Base-by-base conservation (phyloP, 2,888 invertebrate species). In the Physocephala rufipes region DNA sequence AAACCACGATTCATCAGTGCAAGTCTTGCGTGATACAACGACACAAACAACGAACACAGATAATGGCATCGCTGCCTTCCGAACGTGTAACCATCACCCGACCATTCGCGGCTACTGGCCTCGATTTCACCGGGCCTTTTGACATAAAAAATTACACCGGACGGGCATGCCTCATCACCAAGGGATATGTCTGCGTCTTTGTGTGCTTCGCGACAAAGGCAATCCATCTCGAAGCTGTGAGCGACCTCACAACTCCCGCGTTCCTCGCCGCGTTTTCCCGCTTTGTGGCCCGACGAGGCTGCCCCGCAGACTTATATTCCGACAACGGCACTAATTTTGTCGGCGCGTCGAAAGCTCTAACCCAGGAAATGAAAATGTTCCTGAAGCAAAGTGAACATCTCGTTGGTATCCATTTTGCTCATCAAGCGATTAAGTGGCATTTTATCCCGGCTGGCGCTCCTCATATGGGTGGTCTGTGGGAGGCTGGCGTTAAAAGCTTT, bases 61-160 rank as follows among this genome's bases (percentile, higher is more conserved):
- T 63, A 7, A 63, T 63, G 45, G 63, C 36, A 5, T 67, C n/a
- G n/a, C n/a, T n/a, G n/a, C n/a, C n/a, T 1, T 58, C 67, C 19
- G 73, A 73, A 63, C 62, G 74, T 2, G 24, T 49, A 7, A 21
- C 43, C 12, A 30, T 74, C 15, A 51, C 66, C 2, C 61, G 70
- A 4, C 70, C 74, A 3, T 76, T 76, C 63, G 53, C 69, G 4
- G 47, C 66, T n/a, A 70, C 69, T 12, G 73, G 73, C 9, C 1
- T 74, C 0, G 74, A 76, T 28, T 76, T 76, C 43, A 73, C 74
- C 2, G 72, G 74, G 4, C 74, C 74, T 1, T 74, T 74, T 43
- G 72, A 71, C 2, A 71, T 73, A 1, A 76, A 73, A 61, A 72
- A 58, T 16, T 74, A 67, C 59, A 49, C 65, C 2, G 74, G 71